Evolutionary conservation across 2,797 vertebrate species (phyloP), one percentile per base, ranked within the genome.

Genomic region (Pseudocheirus occidentalis): DNA sequence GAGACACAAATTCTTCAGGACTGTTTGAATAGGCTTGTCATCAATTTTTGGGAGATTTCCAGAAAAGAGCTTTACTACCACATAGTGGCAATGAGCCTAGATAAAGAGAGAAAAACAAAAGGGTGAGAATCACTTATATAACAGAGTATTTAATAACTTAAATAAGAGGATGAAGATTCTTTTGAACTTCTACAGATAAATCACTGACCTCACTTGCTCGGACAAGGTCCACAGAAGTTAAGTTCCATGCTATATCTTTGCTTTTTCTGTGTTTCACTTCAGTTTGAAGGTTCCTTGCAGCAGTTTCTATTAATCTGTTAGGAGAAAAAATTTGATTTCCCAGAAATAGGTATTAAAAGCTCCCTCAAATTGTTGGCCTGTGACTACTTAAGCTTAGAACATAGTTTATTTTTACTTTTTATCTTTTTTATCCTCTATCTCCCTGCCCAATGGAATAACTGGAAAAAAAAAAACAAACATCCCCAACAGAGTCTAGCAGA

Each of bases 41-140:
- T 97, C 93, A 24, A 99, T 95, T 97, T 99, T 99, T 0, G 97
- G 98, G 81, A 99, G 98, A 98, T 99, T 99, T 50, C 99, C 99
- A 91, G 99, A 97, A 93, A 99, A 99, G 59, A 99, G 98, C 98
- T 99, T 99, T 97, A 99, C 99, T 7, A 99, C 98, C 96, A 99
- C 99, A 12, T 99, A 99, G 98, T 99, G 99, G 98, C 99, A 99
- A 97, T 99, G 99, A 13, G 99, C 99, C 99, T 99, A 94, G 9
- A 90, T 50, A 92, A 87, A n/a, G 93, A 94, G 90, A 2, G 0
- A 62, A n/a, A 66, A 94, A 96, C n/a, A 91, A 55, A 21, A 31
- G 4, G 34, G 34, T 9, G 5, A 62, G 66, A 14, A 53, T 13
- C 55, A 52, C 52, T 27, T 27, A 56, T 24, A 34, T 27, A 46